phyloP scores from a whole-genome alignment of 1,140 invertebrate genomes.

The Macrobrachium rosenbergii region DNA sequence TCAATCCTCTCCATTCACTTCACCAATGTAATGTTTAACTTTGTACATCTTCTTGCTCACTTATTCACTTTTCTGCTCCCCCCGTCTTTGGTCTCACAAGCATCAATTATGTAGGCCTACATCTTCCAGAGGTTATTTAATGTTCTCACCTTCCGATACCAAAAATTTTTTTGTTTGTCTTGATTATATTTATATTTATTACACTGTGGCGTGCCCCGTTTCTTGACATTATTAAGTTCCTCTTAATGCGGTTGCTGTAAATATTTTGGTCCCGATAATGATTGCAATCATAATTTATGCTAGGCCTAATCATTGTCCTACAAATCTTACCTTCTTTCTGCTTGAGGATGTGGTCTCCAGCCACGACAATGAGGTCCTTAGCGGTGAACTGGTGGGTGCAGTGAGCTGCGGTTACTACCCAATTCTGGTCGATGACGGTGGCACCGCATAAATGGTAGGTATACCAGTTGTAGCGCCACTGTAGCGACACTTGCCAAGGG shows the following conservation, averaged over 20 bases:
- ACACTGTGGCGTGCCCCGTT: too few species aligned
- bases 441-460: conserved; percentile 51
- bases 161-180: too few species aligned
- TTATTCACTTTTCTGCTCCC: too few species aligned
- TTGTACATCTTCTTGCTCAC: too few species aligned
- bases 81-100: too few species aligned
- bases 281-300: not conserved
- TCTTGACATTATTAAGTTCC: too few species aligned
- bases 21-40: too few species aligned
- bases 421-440: conserved; percentile 49
- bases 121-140: too few species aligned
- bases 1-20: too few species aligned
- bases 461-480: conserved; percentile 54
- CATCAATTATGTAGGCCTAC: too few species aligned
- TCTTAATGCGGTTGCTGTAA: not conserved
- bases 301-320: not conserved
- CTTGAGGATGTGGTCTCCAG: conserved; percentile 52
- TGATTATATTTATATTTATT: too few species aligned
- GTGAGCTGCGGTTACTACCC: conserved; percentile 55
- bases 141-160: too few species aligned
- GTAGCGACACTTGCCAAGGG: conserved; percentile 57
- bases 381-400: conserved; percentile 45
- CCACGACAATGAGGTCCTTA: conserved; percentile 52
- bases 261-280: not conserved
- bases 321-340: conserved; percentile 30